Evolutionary conservation across 1,140 invertebrate genomes (phyloP), one percentile per base, ranked within the genome.

Genomic region (Chionoecetes opilio): DNA sequence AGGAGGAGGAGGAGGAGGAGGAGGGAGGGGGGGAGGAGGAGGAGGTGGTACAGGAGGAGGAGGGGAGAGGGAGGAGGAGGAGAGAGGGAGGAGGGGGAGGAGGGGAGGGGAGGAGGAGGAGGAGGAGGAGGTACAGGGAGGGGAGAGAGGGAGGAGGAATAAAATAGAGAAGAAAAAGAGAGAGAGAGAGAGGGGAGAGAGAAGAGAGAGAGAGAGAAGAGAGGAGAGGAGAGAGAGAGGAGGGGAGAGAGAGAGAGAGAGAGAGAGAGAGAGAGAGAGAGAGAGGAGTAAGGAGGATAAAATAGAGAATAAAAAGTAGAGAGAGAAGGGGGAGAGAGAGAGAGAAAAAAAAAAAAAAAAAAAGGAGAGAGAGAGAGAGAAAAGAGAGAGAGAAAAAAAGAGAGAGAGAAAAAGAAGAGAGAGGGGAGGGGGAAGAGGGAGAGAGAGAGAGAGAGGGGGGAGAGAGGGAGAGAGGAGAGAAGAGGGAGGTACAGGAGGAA

Each of bases 231-330:
- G 84, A 8, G 21, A 31, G 84, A 85, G 84, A 31, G 21, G 34
- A 31, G 21, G 29, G 34, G 21, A 21, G 84, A 85, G 29, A 21
- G 21, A 31, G 84, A 85, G 29, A 21, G 21, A 31, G 29, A 85
- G 29, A 31, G 21, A 32, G 29, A 85, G 21, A 31, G 21, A 85
- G 17, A 85, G 21, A 35, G 26, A 82, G 53, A 82, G 26, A n/a
- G 26, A 82, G 53, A 91, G 34, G 75, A 63, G 82, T 46, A 91
- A 63, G 75, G 34, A 91, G 90, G 63, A 46, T 32, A 34, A 91
- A 38, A 91, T 21, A 82, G 53, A 91, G 53, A 91, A 63, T 26
- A 63, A 91, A 31, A 91, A 63, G 14, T 17, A 31, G 9, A 53
- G 21, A 9, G 21, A 53, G 9, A 53, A 34, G 14, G 21, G 26